Evolutionary conservation across 2,797 vertebrate genomes (phyloP), one percentile per base, ranked within the genome.

Genomic region (Silurus lanzhouensis): DNA sequence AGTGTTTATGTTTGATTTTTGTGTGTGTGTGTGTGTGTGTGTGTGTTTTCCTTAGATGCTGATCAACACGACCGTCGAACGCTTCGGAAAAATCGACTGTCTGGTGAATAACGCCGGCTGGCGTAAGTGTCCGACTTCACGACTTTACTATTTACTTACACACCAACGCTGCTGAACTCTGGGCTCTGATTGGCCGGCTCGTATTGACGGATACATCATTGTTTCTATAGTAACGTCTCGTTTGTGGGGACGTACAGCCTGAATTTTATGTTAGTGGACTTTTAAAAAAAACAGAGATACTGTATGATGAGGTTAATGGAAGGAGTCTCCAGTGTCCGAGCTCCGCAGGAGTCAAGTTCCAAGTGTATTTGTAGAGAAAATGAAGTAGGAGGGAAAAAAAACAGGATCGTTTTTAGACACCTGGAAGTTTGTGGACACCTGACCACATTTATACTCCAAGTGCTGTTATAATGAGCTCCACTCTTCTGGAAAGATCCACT

Each of bases 21-120:
- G 71, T 55, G 1, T 46, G 7, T 10, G 48, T 52, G 48, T 52
- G 48, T 52, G 48, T 52, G 27, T 81, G 55, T 74, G 71, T 55
- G 1, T 46, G 7, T 63, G 80, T 17, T 27, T 12, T 82, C 20
- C 83, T n/a, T 90, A 97, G 96, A 91, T 64, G 1, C 68, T 97
- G 87, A 87, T 96, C 31, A 78, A 86, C 0, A 87, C 90, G 88
- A 95, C 96, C 0, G 58, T 95, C 82, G 84, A 92, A 68, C 91
- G 1, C 0, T 93, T 96, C 0, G 95, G 95, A 86, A 88, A 86
- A 83, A 90, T 97, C 2, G 96, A 97, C 90, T 96, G 96, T 84
- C 91, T 97, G 89, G 95, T 97, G 85, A 96, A 96, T 93, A 97
- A 96, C 0, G 96, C 95, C 0, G 96, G 96, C 20, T 92, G 91